phyloP scores from a whole-genome alignment of 2,113 vertebrate genomes.

The Cynoglossus semilaevis region DNA sequence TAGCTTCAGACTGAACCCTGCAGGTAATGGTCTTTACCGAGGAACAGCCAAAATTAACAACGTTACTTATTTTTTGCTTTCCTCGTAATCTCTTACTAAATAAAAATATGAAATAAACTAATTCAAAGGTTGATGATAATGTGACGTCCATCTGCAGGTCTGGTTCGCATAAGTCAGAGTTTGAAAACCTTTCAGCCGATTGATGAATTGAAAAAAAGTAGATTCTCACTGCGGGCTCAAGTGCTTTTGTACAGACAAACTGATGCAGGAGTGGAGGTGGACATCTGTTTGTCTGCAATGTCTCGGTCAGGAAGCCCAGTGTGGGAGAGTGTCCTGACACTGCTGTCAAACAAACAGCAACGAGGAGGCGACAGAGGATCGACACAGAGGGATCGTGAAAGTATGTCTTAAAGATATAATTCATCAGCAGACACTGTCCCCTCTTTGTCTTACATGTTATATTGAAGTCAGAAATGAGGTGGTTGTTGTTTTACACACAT shows the following conservation, averaged over 20 bases:
- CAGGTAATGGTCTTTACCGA: constrained; percentile 39
- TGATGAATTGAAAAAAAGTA: constrained; percentile 73
- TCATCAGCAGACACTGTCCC: too few relatives aligned
- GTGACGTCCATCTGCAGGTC: constrained; percentile 37
- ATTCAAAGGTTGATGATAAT: neutral
- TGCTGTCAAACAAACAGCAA: constrained; percentile 55
- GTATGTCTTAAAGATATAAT: constrained; percentile 18
- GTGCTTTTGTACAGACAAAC: constrained; percentile 53
- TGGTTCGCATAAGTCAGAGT: constrained; percentile 56
- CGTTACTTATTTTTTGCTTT: too few relatives aligned
- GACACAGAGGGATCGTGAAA: neutral
- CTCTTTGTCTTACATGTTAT: too few relatives aligned
- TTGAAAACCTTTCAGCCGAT: constrained; percentile 60
- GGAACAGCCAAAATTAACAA: neutral
- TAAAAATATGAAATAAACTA: too few relatives aligned
- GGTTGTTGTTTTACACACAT: too few relatives aligned
- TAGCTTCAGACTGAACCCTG: constrained; percentile 62
- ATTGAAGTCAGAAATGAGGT: too few relatives aligned
- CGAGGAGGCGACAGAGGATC: neutral
- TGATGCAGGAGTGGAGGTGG: constrained; percentile 67
- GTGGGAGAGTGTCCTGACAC: constrained; percentile 69
- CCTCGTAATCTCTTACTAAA: too few relatives aligned
- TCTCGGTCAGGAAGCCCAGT: constrained; percentile 25
- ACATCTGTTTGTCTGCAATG: constrained; percentile 56
- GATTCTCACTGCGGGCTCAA: constrained; percentile 53